A percentile compares a stretch with the other conserved stretches of the same genome.
Conservation (phyloP, 64 coral and sea anemone species). For the Montipora efflorescens region DNA sequence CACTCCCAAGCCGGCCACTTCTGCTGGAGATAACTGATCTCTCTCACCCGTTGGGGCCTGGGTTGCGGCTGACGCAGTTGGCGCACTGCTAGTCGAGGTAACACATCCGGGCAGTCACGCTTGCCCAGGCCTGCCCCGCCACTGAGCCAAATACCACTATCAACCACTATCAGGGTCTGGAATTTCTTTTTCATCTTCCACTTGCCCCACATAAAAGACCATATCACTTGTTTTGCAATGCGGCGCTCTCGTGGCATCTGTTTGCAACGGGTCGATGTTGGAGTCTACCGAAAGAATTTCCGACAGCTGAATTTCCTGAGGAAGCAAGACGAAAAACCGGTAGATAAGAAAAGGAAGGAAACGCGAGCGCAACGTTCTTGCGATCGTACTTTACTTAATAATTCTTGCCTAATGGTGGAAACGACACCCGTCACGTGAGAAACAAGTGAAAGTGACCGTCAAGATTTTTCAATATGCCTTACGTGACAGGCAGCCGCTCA, state of each 20-base stretch:
- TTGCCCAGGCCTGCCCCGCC: slow-evolving; percentile 83
- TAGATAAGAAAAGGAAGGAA: not conserved
- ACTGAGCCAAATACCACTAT: slow-evolving; percentile 82
- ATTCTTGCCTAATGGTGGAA: not conserved
- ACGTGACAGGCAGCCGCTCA: too few relatives aligned
- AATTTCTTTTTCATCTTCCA: slow-evolving; percentile 72
- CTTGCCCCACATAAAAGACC: slow-evolving; percentile 85
- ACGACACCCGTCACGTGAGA: not conserved
- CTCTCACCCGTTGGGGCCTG: not conserved
- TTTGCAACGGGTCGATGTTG: slow-evolving; percentile 86
- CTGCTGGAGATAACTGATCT: not conserved
- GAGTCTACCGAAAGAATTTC: slow-evolving; percentile 91
- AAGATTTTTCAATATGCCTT: too few relatives aligned
- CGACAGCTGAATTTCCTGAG: slow-evolving; percentile 87
- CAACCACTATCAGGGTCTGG: slow-evolving; percentile 50
- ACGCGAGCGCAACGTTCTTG: not conserved
- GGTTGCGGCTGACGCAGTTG: not conserved
- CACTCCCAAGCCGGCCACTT: too few relatives aligned
- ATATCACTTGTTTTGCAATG: slow-evolving; percentile 92
- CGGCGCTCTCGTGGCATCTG: slow-evolving; percentile 77
- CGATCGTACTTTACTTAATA: too few relatives aligned
- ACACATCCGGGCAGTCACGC: slow-evolving; percentile 93
- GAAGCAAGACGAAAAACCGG: not conserved
- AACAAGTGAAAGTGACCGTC: not conserved
- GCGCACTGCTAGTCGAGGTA: slow-evolving; percentile 75